Evolutionary conservation across 2,797 vertebrate species (phyloP).

Genomic region (Varecia variegata): DNA sequence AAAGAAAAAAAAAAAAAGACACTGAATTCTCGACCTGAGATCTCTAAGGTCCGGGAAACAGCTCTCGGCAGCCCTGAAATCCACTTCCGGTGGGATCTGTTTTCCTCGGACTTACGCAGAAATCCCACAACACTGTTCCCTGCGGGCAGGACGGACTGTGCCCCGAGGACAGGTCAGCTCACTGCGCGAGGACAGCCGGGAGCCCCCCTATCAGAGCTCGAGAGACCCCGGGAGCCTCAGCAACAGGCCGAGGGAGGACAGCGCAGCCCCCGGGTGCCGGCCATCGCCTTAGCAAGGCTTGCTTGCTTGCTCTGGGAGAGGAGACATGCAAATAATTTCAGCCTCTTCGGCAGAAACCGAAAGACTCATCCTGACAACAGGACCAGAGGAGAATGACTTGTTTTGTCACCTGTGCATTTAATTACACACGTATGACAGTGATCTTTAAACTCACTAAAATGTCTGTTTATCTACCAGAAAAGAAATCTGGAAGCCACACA

Average conservation of each 20-base stretch:
- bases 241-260: not conserved
- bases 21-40: fast-evolving
- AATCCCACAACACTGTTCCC: fast-evolving
- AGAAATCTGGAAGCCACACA: not conserved
- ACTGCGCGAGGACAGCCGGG: not conserved
- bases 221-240: not conserved
- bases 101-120: not conserved
- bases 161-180: too few relatives aligned
- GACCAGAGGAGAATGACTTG: too few relatives aligned
- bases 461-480: not conserved
- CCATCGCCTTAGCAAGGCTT: fast-evolving
- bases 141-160: fast-evolving
- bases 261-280: fast-evolving
- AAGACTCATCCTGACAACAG: too few relatives aligned
- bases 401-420: fast-evolving
- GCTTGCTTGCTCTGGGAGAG: fast-evolving
- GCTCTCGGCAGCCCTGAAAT: not conserved
- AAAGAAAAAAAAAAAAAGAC: too few relatives aligned
- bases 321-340: fast-evolving
- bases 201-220: not conserved
- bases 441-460: not conserved
- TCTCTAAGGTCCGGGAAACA: too few relatives aligned
- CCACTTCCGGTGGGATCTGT: fast-evolving
- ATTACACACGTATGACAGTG: not conserved
- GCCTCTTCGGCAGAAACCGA: fast-evolving